A percentile compares a stretch with the other conserved stretches of the same genome.
Evolutionary conservation across 2,113 vertebrate species (phyloP).

Genomic region (Motacilla alba): DNA sequence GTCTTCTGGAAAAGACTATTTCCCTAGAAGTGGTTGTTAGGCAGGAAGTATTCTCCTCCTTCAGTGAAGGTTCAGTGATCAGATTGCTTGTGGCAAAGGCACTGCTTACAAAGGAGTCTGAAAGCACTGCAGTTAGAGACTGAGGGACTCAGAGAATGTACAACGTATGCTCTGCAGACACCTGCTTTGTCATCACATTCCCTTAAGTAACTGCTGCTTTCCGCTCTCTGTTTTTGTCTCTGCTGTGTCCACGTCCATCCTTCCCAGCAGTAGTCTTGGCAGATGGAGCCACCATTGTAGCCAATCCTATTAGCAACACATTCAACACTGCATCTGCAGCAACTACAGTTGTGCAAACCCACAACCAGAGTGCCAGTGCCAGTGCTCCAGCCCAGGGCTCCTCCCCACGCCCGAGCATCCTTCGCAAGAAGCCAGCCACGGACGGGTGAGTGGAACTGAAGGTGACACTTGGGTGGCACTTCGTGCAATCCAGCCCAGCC

Average conservation of each 20-base stretch:
- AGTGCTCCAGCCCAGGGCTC: constrained; percentile 87
- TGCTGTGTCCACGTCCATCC: neutral
- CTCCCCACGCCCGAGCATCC: constrained; percentile 95
- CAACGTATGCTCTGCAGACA: neutral
- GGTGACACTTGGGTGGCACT: neutral
- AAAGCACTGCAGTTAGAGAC: neutral
- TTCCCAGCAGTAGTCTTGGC: constrained; percentile 84
- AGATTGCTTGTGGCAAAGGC: neutral
- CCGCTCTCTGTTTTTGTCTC: neutral
- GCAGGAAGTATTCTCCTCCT: neutral
- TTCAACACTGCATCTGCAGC: constrained; percentile 86
- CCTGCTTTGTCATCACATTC: neutral
- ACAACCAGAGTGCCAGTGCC: constrained; percentile 84
- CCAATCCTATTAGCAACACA: constrained; percentile 89
- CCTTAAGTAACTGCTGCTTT: neutral
- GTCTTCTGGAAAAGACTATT: neutral
- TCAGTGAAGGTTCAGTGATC: neutral
- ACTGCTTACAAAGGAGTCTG: neutral
- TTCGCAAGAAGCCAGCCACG: constrained; percentile 92
- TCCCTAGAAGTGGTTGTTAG: neutral
- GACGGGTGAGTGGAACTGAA: constrained; percentile 82
- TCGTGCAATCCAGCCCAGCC: neutral
- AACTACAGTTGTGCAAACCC: constrained; percentile 92
- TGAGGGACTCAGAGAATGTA: neutral
- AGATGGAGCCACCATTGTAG: constrained; percentile 89